Base-by-base conservation (phyloP, 2,888 invertebrate species). In the Yponomeuta cagnagella region DNA sequence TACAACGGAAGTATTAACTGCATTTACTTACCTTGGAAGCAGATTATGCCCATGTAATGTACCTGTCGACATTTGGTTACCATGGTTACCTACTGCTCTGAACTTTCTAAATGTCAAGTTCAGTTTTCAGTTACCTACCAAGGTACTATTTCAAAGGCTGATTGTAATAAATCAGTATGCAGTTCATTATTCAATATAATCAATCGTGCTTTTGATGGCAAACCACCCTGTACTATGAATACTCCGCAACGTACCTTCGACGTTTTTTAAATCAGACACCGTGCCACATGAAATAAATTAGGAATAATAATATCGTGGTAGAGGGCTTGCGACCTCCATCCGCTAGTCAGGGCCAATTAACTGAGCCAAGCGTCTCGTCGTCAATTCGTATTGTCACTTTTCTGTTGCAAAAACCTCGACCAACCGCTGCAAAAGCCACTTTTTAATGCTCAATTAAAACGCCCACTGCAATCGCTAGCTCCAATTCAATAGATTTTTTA, bases 271-370 rank as follows among this genome's bases (percentile, higher is more conserved):
- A 23, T 23, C 23, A 23, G 23, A 23, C 52, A 12, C 10, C 52
- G 43, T 43, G 15, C n/a, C 63, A 23, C 6, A 0, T 23, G 63
- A 63, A 4, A 15, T 23, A 1, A 63, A 3, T 12, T 31, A 31
- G 12, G 33, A 65, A 23, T 73, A 23, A 64, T 70, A 72, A 73
- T 77, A 73, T 77, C 74, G 74, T 80, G 77, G 77, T 80, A 78
- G 74, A 72, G 77, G 79, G 74, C 76, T 73, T 76, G 72, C 77
- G 87, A 85, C 90, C 89, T 90, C 86, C 80, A 82, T 82, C 80
- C 77, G 77, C 75, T 74, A 78, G 80, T 86, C 84, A 85, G 74
- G 84, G 86, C 82, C 88, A 87, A 83, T 85, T 84, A 58, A 15
- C 10, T 15, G 79, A 80, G 78, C 78, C 78, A 80, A 76, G 80